These are phyloP conservation scores for Echiichthys vipera DNA, from an alignment of 2,797 vertebrate genomes.

Conservation along the genomic window DNA sequence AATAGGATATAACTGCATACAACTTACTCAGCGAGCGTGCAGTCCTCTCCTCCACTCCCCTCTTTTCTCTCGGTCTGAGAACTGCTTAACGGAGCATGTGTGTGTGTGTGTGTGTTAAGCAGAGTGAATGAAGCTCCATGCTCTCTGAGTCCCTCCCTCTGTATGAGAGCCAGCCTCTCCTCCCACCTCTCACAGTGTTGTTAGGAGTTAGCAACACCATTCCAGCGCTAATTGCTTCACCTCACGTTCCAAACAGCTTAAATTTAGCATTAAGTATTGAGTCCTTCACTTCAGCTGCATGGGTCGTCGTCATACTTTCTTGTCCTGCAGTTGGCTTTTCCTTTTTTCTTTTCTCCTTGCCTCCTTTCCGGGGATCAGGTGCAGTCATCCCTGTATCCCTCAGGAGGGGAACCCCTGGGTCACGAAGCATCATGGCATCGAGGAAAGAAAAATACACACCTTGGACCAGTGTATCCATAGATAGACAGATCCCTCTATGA, in stretches of 20 bases:
- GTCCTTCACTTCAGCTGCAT: not conserved
- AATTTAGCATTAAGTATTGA: not conserved
- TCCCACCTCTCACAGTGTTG: constrained; percentile 70
- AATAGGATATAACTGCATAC: constrained; percentile 5
- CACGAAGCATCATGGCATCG: constrained; percentile 15
- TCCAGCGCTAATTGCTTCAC: constrained; percentile 34
- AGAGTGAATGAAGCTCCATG: constrained; percentile 79
- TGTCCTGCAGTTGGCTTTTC: not conserved
- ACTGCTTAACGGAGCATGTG: constrained; percentile 53
- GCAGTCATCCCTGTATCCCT: constrained; percentile 28
- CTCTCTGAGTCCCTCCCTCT: constrained; percentile 77
- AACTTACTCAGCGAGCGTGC: constrained; percentile 69
- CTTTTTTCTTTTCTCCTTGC: constrained; percentile 14
- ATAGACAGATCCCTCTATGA: not conserved
- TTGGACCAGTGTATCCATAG: not conserved
- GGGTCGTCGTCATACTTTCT: not conserved
- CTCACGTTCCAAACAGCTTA: constrained; percentile 30
- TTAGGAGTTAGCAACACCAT: constrained; percentile 48
- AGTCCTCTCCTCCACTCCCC: constrained; percentile 60
- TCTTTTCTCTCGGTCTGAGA: constrained; percentile 68
- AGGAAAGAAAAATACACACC: constrained; percentile 22
- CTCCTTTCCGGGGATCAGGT: constrained; percentile 58
- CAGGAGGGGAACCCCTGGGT: constrained; percentile 26
- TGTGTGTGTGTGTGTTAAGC: constrained; percentile 51
- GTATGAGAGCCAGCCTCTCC: constrained; percentile 70